Conservation (phyloP, 2,797 vertebrate genomes). For the Brachymystax lenok region DNA sequence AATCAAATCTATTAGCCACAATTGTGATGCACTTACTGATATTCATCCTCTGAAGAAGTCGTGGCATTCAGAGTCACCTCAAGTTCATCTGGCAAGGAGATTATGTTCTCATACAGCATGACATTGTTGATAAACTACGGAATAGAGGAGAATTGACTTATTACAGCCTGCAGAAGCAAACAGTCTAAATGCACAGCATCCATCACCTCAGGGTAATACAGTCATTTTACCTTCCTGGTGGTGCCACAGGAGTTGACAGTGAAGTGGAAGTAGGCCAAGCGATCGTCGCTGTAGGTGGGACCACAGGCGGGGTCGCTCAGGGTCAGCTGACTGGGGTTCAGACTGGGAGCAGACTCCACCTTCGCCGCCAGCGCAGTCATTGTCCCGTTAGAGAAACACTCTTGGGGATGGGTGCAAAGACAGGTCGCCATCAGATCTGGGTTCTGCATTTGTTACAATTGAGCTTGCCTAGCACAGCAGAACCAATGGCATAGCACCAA, state of each 20-base stretch:
- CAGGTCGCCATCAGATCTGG: not conserved
- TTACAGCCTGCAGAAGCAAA: not conserved
- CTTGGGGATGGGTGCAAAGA: conserved; percentile 50
- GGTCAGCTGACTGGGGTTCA: conserved; percentile 68
- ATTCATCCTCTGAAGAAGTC: conserved; percentile 15
- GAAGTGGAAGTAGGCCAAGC: conserved; percentile 67
- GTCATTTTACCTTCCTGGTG: conserved; percentile 58
- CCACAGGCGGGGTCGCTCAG: conserved; percentile 72
- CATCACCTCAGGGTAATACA: not conserved
- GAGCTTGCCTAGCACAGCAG: not conserved
- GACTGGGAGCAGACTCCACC: conserved; percentile 55
- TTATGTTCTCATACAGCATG: conserved; percentile 74
- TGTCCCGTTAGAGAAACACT: conserved; percentile 79
- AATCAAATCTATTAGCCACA: too few relatives aligned
- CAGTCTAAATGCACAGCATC: not conserved
- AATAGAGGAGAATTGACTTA: not conserved
- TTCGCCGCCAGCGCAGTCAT: conserved; percentile 75
- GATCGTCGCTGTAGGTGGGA: conserved; percentile 60
- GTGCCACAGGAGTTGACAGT: conserved; percentile 69
- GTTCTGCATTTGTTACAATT: too few relatives aligned
- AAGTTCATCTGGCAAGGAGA: conserved; percentile 55
- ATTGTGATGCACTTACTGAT: conserved; percentile 49
- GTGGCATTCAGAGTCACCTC: accelerated
- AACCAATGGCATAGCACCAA: not conserved
- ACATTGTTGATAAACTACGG: conserved; percentile 60